These are phyloP conservation scores for Alouatta palliata DNA, from an alignment of 2,113 vertebrate genomes.

Conservation along the genomic window DNA sequence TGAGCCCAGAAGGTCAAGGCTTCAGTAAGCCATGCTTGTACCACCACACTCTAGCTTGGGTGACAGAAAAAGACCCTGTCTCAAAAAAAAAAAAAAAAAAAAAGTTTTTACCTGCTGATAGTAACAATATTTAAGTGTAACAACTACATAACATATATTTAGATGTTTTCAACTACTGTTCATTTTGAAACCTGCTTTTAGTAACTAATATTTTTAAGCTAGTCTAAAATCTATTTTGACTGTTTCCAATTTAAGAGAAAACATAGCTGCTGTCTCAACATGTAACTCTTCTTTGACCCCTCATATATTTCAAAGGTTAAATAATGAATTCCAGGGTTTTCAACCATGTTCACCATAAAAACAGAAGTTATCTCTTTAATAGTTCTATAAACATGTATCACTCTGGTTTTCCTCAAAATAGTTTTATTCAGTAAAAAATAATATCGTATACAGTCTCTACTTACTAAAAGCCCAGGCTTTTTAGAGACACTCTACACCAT, in stretches of 20 bases:
- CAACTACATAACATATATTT: slow-evolving; percentile 57
- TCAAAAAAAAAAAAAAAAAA: too few species aligned
- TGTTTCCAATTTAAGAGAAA: slow-evolving; percentile 69
- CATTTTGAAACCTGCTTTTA: slow-evolving; percentile 74
- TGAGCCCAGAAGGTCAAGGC: too few species aligned
- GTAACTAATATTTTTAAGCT: slow-evolving; percentile 72
- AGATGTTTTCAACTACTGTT: slow-evolving; percentile 76
- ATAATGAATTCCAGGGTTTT: slow-evolving; percentile 77
- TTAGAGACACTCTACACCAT: slow-evolving; percentile 33
- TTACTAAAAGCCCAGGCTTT: slow-evolving; percentile 59
- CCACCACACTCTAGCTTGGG: too few species aligned
- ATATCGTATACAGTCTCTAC: slow-evolving; percentile 9
- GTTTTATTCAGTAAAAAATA: slow-evolving; percentile 60
- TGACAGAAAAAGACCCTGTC: too few species aligned
- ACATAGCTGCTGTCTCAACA: slow-evolving; percentile 69
- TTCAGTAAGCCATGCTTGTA: too few species aligned
- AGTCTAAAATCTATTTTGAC: slow-evolving; percentile 72
- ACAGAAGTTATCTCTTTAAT: slow-evolving; percentile 13
- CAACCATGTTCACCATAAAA: slow-evolving; percentile 62
- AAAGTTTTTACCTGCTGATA: slow-evolving; percentile 66
- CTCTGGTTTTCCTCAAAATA: slow-evolving; percentile 63
- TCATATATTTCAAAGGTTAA: slow-evolving; percentile 69
- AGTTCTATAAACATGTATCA: background rate
- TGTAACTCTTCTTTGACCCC: slow-evolving; percentile 69
- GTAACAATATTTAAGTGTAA: slow-evolving; percentile 62